These are phyloP conservation scores for Unio pictorum DNA, from an alignment of 2,888 invertebrate genomes.

Conservation along the genomic window DNA sequence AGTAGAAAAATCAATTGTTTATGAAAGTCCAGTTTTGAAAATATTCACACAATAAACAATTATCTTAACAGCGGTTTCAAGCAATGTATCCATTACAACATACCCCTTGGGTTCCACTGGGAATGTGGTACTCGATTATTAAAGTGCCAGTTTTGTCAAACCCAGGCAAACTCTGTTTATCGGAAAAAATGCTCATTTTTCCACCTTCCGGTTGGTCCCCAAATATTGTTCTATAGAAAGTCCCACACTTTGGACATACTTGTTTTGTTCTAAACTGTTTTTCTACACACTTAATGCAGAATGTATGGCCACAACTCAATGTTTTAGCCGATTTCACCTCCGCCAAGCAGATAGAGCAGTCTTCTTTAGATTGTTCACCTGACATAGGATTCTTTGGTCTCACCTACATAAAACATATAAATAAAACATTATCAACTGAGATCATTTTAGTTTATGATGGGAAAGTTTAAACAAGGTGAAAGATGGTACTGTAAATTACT, in stretches of 20 bases:
- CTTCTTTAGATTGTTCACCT: not conserved
- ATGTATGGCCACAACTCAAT: constrained; percentile 28
- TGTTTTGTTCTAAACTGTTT: constrained; percentile 24
- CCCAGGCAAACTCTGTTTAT: constrained; percentile 17
- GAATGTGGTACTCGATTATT: constrained; percentile 40
- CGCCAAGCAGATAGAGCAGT: constrained; percentile 34
- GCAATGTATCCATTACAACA: constrained; percentile 1
- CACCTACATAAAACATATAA: too few species aligned
- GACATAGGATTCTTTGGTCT: too few species aligned
- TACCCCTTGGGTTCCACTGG: constrained; percentile 50
- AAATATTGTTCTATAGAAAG: constrained; percentile 19
- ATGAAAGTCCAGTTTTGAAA: too few species aligned
- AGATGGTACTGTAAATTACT: too few species aligned
- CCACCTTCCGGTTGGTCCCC: constrained; percentile 38
- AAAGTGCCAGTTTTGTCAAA: constrained; percentile 25
- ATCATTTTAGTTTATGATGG: too few species aligned
- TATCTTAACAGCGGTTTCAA: too few species aligned
- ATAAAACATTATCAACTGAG: too few species aligned
- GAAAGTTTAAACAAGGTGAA: too few species aligned
- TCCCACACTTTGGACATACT: constrained; percentile 72
- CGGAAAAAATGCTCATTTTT: constrained; percentile 14
- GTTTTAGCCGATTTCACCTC: constrained; percentile 12
- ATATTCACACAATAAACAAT: too few species aligned
- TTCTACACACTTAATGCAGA: constrained; percentile 30
- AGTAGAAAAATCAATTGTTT: too few species aligned